A percentile compares a stretch with the other conserved stretches of the same genome.
These are phyloP conservation scores for Notoglanidium macrostoma DNA, from an alignment of 2,797 vertebrate genomes.

Conservation along the genomic window DNA sequence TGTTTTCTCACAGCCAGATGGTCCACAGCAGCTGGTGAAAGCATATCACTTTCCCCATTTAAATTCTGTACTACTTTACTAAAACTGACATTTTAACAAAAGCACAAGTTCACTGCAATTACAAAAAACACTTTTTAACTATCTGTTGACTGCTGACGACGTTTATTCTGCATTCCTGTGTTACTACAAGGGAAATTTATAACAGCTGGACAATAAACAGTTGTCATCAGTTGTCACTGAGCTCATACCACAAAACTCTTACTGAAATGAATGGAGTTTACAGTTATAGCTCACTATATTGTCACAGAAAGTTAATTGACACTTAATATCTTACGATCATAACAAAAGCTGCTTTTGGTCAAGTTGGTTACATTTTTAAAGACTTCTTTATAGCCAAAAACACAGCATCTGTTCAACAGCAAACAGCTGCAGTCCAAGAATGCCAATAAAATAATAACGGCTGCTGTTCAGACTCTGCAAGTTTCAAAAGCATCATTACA, in stretches of 20 bases:
- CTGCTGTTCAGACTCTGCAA: background rate
- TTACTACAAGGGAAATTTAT: background rate
- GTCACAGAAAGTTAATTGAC: constrained; percentile 21
- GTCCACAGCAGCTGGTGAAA: constrained; percentile 69
- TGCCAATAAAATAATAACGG: constrained; percentile 14
- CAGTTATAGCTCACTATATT: constrained; percentile 29
- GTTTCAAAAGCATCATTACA: background rate
- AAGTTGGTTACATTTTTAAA: background rate
- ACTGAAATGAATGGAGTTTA: background rate
- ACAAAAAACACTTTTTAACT: background rate
- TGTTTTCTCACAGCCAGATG: constrained; percentile 65
- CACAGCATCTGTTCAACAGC: constrained; percentile 30
- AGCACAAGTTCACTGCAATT: background rate
- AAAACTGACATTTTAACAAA: constrained; percentile 3
- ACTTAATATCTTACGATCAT: constrained; percentile 25
- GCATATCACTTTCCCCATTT: constrained; percentile 61
- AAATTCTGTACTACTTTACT: constrained; percentile 5
- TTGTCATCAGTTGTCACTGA: constrained; percentile 29
- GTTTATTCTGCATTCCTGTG: constrained; percentile 5
- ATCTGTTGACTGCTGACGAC: background rate
- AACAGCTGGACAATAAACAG: constrained; percentile 10
- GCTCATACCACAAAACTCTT: constrained; percentile 21
- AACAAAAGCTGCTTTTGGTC: constrained; percentile 32
- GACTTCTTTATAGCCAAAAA: constrained; percentile 17
- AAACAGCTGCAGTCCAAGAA: constrained; percentile 27